Evolutionary conservation across 2,888 invertebrate genomes (phyloP), one percentile per base, ranked within the genome.

Genomic region (Eustalomyia histrio): DNA sequence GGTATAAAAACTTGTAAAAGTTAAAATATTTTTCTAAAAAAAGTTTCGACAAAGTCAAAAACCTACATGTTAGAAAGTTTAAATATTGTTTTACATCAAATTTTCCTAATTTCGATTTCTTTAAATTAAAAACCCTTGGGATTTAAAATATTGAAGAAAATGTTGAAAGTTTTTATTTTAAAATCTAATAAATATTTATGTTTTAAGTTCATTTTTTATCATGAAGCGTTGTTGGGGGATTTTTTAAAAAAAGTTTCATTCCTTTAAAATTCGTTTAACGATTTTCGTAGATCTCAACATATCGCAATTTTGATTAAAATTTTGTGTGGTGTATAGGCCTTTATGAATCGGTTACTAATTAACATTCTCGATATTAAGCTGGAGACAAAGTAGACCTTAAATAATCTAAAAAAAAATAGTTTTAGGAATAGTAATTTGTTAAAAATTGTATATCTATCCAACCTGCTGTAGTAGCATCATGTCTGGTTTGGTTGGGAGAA

Each of bases 231-330:
- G 74, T 78, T 47, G 43, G 14, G 10, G 10, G 12, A 12, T 71
- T 74, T 71, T 74, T 74, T 33, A 67, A 61, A 52, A 65, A 60
- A 73, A 63, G 68, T 65, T 52, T 39, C 39, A 29, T 76, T 68
- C 58, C 43, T 33, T 61, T 78, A 81, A 78, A 81, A 78, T 78
- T 81, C 81, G 81, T 78, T 81, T 52, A 74, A 81, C 65, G 74
- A 78, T 71, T 75, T 50, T 81, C 74, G 81, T 63, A 68, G 64
- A 69, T 80, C 57, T 72, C 50, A 61, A 39, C 50, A 67, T 53
- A 71, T 61, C 61, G 50, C 64, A 74, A 12, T 69, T 79, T 79
- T 69, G 64, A 74, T 74, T 64, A 61, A 58, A 64, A 14, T 12
- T 7, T 60, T 73, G 3, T 29, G 29, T 55, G 16, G 39, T 74